phyloP scores from a whole-genome alignment of 1,140 invertebrate species.

The Contarinia nasturtii region DNA sequence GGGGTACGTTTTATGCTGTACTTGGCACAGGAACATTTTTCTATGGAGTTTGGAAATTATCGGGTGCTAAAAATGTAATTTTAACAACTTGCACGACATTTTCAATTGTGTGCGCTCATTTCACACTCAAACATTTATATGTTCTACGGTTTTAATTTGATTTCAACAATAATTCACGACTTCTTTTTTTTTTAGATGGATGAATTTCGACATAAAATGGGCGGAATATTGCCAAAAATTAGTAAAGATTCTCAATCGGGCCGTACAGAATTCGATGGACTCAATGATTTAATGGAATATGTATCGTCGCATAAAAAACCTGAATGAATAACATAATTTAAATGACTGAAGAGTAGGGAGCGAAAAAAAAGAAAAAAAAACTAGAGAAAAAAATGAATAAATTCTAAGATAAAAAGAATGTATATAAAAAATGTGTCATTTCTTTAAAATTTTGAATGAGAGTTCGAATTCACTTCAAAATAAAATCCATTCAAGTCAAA shows the following conservation, averaged over 20 bases:
- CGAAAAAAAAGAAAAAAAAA: too few species aligned
- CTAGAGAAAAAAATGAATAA: too few species aligned
- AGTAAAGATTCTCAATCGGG: constrained; percentile 62
- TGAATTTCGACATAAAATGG: constrained; percentile 54
- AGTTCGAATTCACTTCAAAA: background rate
- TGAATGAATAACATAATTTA: too few species aligned
- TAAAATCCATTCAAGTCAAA: background rate
- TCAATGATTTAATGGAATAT: constrained; percentile 65
- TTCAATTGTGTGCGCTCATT: background rate
- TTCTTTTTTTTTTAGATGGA: constrained; percentile 30
- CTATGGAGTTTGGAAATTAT: constrained; percentile 73
- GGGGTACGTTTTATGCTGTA: constrained; percentile 72
- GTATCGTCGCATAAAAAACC: constrained; percentile 34
- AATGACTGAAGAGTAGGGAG: too few species aligned
- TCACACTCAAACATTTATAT: constrained; percentile 1
- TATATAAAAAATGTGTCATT: background rate
- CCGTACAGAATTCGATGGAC: constrained; percentile 66
- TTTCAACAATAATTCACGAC: constrained; percentile 1
- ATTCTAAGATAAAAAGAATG: background rate
- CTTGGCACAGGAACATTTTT: constrained; percentile 61
- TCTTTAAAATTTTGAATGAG: background rate
- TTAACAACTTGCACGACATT: background rate
- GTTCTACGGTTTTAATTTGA: constrained; percentile 1
- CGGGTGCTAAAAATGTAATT: constrained; percentile 58
- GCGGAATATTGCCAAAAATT: constrained; percentile 46